Evolutionary conservation across 2,113 vertebrate genomes (phyloP).

Genomic region (Maccullochella peelii): DNA sequence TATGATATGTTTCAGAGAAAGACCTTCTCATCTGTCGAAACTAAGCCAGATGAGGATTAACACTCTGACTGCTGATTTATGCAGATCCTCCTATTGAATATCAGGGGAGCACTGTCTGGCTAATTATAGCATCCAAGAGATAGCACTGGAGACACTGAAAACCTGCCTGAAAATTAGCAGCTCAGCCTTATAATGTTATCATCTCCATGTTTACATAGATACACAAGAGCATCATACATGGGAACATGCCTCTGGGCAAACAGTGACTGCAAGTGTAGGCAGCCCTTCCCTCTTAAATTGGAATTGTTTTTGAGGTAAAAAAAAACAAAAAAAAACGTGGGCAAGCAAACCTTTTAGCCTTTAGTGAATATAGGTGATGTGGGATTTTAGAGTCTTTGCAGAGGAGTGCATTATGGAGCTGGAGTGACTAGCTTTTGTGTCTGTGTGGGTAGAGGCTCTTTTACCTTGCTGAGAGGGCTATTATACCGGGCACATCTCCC

Average conservation of each 20-base stretch:
- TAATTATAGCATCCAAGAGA: slow-evolving; percentile 72
- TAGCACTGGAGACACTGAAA: slow-evolving; percentile 50
- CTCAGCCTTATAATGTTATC: slow-evolving; percentile 23
- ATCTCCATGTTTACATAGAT: slow-evolving; percentile 45
- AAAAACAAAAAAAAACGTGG: slow-evolving; percentile 56
- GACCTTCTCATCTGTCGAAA: slow-evolving; percentile 60
- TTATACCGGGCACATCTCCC: slow-evolving; percentile 58
- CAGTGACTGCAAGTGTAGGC: slow-evolving; percentile 57
- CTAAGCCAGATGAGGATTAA: slow-evolving; percentile 75
- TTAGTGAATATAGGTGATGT: slow-evolving; percentile 78
- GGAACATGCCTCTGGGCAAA: slow-evolving; percentile 39
- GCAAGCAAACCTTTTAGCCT: slow-evolving; percentile 78
- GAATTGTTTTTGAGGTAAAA: slow-evolving; percentile 64
- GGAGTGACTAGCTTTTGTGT: slow-evolving; percentile 72
- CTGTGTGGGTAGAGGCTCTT: slow-evolving; percentile 78
- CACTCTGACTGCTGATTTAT: slow-evolving; percentile 68
- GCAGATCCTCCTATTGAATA: slow-evolving; percentile 74
- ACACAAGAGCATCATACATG: slow-evolving; percentile 34
- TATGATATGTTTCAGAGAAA: slow-evolving; percentile 62
- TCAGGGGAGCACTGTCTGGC: slow-evolving; percentile 63
- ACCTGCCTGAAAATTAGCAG: slow-evolving; percentile 32
- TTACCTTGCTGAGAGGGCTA: slow-evolving; percentile 71
- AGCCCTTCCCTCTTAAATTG: slow-evolving; percentile 53
- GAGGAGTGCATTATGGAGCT: slow-evolving; percentile 76
- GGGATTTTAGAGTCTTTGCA: slow-evolving; percentile 74